Evolutionary conservation across 2,113 vertebrate genomes (phyloP), one percentile per base, ranked within the genome.

Genomic region (Dendropsophus ebraccatus): DNA sequence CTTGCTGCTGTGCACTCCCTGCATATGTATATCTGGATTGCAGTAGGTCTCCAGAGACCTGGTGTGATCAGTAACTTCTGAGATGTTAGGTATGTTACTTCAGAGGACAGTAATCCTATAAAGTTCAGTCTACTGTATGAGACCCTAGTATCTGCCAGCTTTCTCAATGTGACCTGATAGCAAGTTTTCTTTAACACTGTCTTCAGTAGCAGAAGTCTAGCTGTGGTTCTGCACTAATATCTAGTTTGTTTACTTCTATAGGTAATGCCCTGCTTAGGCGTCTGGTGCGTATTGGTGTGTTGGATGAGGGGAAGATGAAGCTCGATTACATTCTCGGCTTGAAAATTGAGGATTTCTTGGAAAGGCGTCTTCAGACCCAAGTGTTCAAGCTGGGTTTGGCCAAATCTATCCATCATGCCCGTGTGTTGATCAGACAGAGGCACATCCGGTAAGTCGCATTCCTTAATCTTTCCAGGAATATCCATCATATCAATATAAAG

Each of bases 281-380:
- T 81, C 92, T 98, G 32, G 97, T 98, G 89, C 95, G 96, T 13
- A 97, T 98, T 0, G 97, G 97, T 49, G 96, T 98, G 90, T 92
- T 98, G 74, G 97, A 98, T 1, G 96, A 98, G 91, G 95, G 96
- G 84, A 98, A 98, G 91, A 97, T 97, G 97, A 98, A 98, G 91
- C 94, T 97, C 49, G 96, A 98, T 96, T 97, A 97, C 90, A 97
- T 98, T 89, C 91, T 97, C 89, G 97, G 96, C 77, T 92, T 98
- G 89, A 97, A 97, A 90, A 96, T 98, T 0, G 97, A 98, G 86
- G 97, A 98, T 45, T 98, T 98, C 89, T 87, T 98, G 91, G 97
- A 98, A 92, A 93, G 96, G 58, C 95, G 96, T 86, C 93, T 97
- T 84, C 97, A 98, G 92, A 98, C 97, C 0, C 97, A 98, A 90